Base-by-base conservation (phyloP, 92 coral and sea anemone species). In the Epizoanthus scotinus region DNA sequence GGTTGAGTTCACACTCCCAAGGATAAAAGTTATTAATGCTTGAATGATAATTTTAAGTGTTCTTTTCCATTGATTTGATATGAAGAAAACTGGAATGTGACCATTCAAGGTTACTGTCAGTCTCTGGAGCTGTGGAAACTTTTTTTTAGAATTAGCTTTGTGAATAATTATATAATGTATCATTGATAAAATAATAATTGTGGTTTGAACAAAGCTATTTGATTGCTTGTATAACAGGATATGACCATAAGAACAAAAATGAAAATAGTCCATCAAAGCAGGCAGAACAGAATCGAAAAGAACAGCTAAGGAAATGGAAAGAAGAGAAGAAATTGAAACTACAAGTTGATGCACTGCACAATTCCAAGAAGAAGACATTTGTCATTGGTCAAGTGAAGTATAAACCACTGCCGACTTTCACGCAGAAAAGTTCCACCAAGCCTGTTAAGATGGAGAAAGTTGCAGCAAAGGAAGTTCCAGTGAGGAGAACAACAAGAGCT, bases 271-370 rank as follows among this genome's bases (percentile, higher is more conserved):
- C 89, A 5, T 50, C 53, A 15, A 55, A 68, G 19, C 83, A 87
- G 68, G 71, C 79, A 22, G 82, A 57, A 69, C 81, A 83, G 28
- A 73, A 69, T 42, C 89, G 98, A 27, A 85, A 86, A 67, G 91
- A 88, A 6, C 64, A 69, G 80, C 89, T 94, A 5, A 54, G 78
- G 78, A 94, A 94, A 82, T 94, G 98, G 98, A 78, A 82, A 3
- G 96, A 91, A 77, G 91, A 94, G 49, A 82, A 90, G 50, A 87
- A 77, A 64, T 82, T 86, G 50, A 89, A 86, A 61, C 87, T 73
- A 55, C 79, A 82, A 54, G 68, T 81, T 40, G 94, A 89, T 7
- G 69, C 82, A 24, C 34, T 74, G 3, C 71, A 78, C 38, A 91
- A 87, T 42, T 44, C 70, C 13, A 85, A 90, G 83, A 90, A 87